Conservation (phyloP, 1,140 invertebrate genomes). For the Epicauta chinensis region DNA sequence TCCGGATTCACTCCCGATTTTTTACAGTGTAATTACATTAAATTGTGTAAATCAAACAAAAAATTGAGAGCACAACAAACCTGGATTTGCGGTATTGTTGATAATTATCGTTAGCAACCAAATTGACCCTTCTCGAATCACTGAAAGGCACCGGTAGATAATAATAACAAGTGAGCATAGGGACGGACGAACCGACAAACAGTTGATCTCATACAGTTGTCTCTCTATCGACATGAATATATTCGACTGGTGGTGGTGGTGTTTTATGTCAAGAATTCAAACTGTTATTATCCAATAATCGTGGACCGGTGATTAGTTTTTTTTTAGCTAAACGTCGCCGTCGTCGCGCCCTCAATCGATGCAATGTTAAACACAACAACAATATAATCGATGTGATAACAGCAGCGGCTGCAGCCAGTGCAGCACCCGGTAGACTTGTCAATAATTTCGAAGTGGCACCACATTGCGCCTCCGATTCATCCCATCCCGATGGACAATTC, state of each 20-base stretch:
- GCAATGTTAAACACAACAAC: constrained; percentile 45
- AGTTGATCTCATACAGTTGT: constrained; percentile 67
- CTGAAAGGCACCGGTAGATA: constrained; percentile 39
- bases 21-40: too few relatives aligned
- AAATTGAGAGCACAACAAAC: too few relatives aligned
- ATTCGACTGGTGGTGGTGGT: constrained; percentile 69
- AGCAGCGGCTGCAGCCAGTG: constrained; percentile 50
- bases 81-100: too few relatives aligned
- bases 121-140: constrained; percentile 19
- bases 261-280: constrained; percentile 71
- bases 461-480: constrained; percentile 68
- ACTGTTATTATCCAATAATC: constrained; percentile 32
- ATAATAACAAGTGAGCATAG: constrained; percentile 40
- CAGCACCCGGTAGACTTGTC: constrained; percentile 45
- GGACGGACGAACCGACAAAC: constrained; percentile 39
- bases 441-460: constrained; percentile 47
- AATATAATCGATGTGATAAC: constrained; percentile 50
- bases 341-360: constrained; percentile 37
- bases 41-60: too few relatives aligned
- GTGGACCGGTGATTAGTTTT: constrained; percentile 46
- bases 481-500: constrained; percentile 79
- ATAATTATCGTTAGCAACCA: too few relatives aligned
- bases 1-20: too few relatives aligned
- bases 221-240: constrained; percentile 81
- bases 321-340: constrained; percentile 48